Evolutionary conservation across 2,113 vertebrate species (phyloP), one percentile per base, ranked within the genome.

Genomic region (Carlito syrichta): DNA sequence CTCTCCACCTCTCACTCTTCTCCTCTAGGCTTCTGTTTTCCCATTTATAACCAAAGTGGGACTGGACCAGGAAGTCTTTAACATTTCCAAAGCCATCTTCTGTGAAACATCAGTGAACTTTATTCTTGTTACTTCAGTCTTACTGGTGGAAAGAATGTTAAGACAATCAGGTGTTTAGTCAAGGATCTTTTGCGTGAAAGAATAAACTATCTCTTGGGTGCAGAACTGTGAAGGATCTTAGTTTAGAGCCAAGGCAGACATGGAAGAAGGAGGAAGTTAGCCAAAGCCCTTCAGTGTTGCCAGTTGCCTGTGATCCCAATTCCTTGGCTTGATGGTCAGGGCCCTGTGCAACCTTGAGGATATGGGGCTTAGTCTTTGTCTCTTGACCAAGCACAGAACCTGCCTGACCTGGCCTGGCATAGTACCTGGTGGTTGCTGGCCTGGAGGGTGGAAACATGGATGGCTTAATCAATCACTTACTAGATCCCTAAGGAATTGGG

Each of bases 121-220:
- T 76, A 82, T 79, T 35, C 71, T 95, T 78, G 50, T 71, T 91
- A 84, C 17, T 94, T 92, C 78, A 92, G 63, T 90, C 88, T 94
- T 76, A 95, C 6, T 88, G 82, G 30, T 89, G 94, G 13, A 89
- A 95, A 96, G 35, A 91, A 2, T 74, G 76, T 96, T 96, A 91
- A 78, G 81, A 58, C 35, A 96, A 85, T 92, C n/a, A 86, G 66
- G 50, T 78, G 66, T 95, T 93, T 89, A 86, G 79, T 86, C 23
- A 97, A 95, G 27, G 27, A 58, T 56, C 91, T 95, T 93, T 88
- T 97, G 48, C 54, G 38, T 58, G 94, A 74, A 93, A 93, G 89
- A 93, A 81, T 81, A 71, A 89, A 87, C 74, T 50, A 25, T 88
- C 52, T 92, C 35, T 69, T 77, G 77, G 48, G 54, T 90, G 3